A percentile compares a stretch with the other conserved stretches of the same genome.
Evolutionary conservation across 2,888 invertebrate genomes (phyloP).

Genomic region (Yponomeuta evonymella): DNA sequence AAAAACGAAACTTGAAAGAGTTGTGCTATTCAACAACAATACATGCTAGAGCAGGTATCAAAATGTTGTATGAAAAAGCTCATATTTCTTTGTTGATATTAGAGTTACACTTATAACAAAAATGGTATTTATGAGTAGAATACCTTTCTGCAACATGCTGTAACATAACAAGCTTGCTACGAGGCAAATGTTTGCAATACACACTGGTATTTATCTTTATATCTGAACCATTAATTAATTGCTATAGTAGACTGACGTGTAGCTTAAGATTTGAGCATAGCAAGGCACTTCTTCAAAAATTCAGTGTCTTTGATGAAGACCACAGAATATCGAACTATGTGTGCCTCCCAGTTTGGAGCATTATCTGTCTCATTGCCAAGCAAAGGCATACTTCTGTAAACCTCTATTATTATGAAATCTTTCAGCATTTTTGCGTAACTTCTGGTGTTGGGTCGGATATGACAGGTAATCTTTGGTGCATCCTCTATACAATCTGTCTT

Average conservation of each 20-base stretch:
- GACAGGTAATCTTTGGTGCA: constrained; percentile 25
- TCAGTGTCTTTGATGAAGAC: constrained; percentile 32
- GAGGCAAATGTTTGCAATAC: too few relatives aligned
- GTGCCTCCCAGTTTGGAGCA: constrained; percentile 54
- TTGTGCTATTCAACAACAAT: too few relatives aligned
- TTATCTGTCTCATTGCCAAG: constrained; percentile 49
- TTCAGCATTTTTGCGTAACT: constrained; percentile 33
- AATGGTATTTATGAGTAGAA: neutral
- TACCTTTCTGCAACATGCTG: neutral
- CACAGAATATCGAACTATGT: constrained; percentile 49
- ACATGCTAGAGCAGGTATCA: too few relatives aligned
- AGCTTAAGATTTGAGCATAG: neutral
- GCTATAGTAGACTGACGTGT: neutral
- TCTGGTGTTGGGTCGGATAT: constrained; percentile 38
- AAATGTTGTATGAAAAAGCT: too few relatives aligned
- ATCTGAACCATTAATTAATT: too few relatives aligned
- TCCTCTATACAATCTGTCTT: constrained; percentile 28
- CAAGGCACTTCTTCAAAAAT: constrained; percentile 16
- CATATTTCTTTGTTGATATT: neutral
- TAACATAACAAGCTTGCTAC: neutral
- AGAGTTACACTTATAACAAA: neutral
- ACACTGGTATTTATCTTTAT: too few relatives aligned
- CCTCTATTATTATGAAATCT: constrained; percentile 47
- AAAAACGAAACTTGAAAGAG: too few relatives aligned
- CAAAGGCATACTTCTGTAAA: constrained; percentile 61